Base-by-base conservation (phyloP, 2,797 vertebrate species). In the Kryptolebias ocellatus region DNA sequence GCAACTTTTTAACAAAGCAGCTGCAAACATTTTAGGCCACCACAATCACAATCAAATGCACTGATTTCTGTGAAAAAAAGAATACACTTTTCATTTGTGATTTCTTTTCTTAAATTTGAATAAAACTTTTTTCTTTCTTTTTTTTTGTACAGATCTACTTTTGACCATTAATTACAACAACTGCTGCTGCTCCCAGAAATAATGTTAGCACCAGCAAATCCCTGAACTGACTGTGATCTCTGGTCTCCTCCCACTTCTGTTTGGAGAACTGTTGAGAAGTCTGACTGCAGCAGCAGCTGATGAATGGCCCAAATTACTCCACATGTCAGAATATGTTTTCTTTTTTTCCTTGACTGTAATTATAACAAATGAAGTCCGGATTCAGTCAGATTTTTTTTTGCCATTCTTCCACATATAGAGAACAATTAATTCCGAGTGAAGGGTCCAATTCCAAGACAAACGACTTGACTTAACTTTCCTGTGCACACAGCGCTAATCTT, bases 361-460 rank as follows among this genome's bases (percentile, higher is more conserved):
- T 86, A 85, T 87, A 90, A 91, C 74, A 89, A 91, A 91, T 87
- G 72, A 80, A 84, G 78, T 85, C 77, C 11, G 28, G 68, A 75
- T 71, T 49, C 66, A 81, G 74, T 82, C 63, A 52, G 62, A 80
- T 2, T 63, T 79, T 63, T 37, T 64, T 51, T 50, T 53, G 64
- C 74, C 72, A 50, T 83, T 85, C 79, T 68, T 81, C 67, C 70
- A 60, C 65, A 80, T 81, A 79, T 53, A 54, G 60, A 79, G 57
- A 83, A 85, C 79, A 84, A 89, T 89, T 89, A 80, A 89, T 88
- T 87, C 73, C 49, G 60, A 52, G 72, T 83, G 77, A 90, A 88
- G 74, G 80, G 70, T 54, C 80, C 65, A 53, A 83, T 64, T 60
- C 17, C 37, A 90, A 90, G 86, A 90, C 85, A 79, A 89, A 92